Percentiles rank a stretch among this genome's conserved stretches.
These are phyloP conservation scores for Andrena camellia DNA, from an alignment of 2,888 invertebrate genomes.

Conservation along the genomic window DNA sequence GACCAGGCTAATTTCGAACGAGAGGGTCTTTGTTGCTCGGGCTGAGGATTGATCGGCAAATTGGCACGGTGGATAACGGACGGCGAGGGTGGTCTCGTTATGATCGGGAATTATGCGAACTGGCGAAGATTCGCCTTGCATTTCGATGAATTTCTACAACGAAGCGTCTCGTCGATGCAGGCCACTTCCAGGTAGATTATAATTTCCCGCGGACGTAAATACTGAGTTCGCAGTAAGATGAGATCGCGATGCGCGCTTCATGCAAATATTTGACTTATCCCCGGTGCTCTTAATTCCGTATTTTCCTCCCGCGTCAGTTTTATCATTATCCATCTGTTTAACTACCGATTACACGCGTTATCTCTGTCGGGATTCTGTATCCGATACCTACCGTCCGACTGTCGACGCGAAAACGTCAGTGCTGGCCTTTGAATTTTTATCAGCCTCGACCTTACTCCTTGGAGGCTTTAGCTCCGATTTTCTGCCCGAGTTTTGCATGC, in stretches of 20 bases:
- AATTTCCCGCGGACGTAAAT: conserved; percentile 6
- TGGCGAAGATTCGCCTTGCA: not conserved
- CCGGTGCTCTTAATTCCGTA: not conserved
- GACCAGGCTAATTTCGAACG: not conserved
- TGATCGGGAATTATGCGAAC: not conserved
- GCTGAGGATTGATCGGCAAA: not conserved
- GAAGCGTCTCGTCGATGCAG: too few species aligned
- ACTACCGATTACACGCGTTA: too few species aligned
- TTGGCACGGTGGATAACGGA: too few species aligned
- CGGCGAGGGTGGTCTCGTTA: not conserved
- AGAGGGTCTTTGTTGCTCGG: not conserved
- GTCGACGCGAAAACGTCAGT: too few species aligned
- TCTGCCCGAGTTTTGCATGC: not conserved
- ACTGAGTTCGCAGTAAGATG: conserved; percentile 3
- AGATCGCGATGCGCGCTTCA: conserved; percentile 2
- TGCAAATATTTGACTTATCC: conserved; percentile 4
- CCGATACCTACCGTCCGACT: too few species aligned
- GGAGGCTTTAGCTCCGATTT: not conserved
- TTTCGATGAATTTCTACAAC: not conserved
- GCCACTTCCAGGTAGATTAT: conserved; percentile 3
- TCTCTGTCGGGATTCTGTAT: too few species aligned
- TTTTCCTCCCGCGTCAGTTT: not conserved
- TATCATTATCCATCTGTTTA: not conserved
- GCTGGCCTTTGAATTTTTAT: not conserved
- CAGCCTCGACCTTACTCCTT: not conserved